Percentiles rank a stretch among this genome's conserved stretches.
These are phyloP conservation scores for Perdita meconis DNA, from an alignment of 2,888 invertebrate genomes.

Conservation along the genomic window DNA sequence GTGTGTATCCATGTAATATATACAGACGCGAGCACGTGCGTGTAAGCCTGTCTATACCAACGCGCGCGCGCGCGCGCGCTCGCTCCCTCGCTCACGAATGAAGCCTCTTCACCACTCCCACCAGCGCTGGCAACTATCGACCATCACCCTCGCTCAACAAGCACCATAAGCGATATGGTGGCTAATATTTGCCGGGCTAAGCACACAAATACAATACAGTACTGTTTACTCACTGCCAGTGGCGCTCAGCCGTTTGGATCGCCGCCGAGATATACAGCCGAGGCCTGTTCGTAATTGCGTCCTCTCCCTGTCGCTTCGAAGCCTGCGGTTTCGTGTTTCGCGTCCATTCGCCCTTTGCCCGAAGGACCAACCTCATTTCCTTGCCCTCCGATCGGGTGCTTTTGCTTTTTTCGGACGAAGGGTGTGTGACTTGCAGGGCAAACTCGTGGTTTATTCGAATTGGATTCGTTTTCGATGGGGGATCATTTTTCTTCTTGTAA, in stretches of 20 bases:
- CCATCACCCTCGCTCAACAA: constrained; percentile 79
- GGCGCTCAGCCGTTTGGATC: constrained; percentile 73
- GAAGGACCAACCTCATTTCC: not conserved
- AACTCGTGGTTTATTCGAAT: no score
- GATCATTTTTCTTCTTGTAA: no score
- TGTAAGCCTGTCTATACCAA: constrained; percentile 26
- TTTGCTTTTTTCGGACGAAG: not conserved
- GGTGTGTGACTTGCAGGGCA: not conserved
- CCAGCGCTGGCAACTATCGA: constrained; percentile 64
- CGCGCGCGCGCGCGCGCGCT: constrained; percentile 38
- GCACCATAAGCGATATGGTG: constrained; percentile 83
- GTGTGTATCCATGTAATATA: no score
- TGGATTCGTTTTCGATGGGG: no score
- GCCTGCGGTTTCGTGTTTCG: not conserved
- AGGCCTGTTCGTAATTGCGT: constrained; percentile 49
- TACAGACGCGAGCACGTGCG: not conserved
- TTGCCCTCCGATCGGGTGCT: not conserved
- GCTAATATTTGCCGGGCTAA: constrained; percentile 83
- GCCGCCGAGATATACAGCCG: constrained; percentile 29
- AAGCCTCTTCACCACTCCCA: constrained; percentile 61
- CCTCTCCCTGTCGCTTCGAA: not conserved
- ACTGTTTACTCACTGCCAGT: constrained; percentile 76
- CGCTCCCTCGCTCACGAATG: constrained; percentile 35
- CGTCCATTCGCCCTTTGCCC: not conserved
- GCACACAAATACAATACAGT: constrained; percentile 82